A percentile compares a stretch with the other conserved stretches of the same genome.
phyloP scores from a whole-genome alignment of 2,888 invertebrate species.

The Philhelius pedissequus region DNA sequence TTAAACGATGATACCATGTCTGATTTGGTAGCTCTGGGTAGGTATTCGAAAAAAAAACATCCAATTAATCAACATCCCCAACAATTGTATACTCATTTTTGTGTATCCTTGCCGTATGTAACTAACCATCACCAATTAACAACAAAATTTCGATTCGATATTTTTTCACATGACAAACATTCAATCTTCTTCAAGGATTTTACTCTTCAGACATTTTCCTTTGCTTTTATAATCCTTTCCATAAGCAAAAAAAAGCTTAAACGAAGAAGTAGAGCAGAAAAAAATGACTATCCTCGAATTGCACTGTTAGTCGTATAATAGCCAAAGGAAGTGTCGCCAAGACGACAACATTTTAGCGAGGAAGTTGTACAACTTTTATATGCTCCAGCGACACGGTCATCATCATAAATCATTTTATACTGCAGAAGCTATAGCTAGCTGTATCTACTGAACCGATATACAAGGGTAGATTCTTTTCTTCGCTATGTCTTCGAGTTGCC shows the following conservation, averaged over 20 bases:
- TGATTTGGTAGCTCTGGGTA: too few relatives aligned
- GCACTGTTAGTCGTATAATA: constrained; percentile 22
- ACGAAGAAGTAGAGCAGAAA: not conserved
- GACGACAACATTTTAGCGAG: constrained; percentile 53
- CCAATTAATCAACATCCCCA: constrained; percentile 55
- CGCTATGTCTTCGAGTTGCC: not conserved
- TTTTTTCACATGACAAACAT: constrained; percentile 45
- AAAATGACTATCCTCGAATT: constrained; percentile 14
- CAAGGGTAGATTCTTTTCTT: not conserved
- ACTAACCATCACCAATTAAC: constrained; percentile 60
- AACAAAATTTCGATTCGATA: constrained; percentile 55
- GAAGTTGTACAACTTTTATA: constrained; percentile 59
- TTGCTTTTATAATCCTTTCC: not conserved
- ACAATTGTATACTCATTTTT: constrained; percentile 61
- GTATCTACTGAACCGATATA: too few relatives aligned
- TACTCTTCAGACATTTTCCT: not conserved
- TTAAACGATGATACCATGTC: not conserved
- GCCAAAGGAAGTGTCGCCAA: constrained; percentile 58
- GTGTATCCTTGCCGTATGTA: constrained; percentile 32
- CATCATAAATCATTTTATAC: constrained; percentile 68
- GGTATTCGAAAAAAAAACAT: not conserved
- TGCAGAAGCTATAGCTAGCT: constrained; percentile 13
- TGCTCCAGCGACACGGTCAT: constrained; percentile 60
- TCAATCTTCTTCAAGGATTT: constrained; percentile 54
- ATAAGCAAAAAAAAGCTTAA: not conserved